Base-by-base conservation (phyloP, 2,888 invertebrate genomes). In the Drosophila meridionalis region DNA sequence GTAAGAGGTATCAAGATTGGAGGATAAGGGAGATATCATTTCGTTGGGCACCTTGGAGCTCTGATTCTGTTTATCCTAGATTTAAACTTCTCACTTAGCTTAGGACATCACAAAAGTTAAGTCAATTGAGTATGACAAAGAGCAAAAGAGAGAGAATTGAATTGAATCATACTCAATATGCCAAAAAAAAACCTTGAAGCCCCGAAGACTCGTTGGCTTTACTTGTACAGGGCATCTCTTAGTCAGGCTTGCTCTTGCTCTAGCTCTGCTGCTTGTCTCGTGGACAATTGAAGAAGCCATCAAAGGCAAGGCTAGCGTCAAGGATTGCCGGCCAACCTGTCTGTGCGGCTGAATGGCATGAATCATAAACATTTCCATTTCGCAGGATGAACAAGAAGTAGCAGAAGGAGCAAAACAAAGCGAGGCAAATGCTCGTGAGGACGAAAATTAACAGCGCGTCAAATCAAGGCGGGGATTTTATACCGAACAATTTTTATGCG, bases 381-480 rank as follows among this genome's bases (percentile, higher is more conserved):
- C 9, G 60, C 1, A 52, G 12, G 0, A 6, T 12, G 1, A 12
- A 6, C 0, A 12, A 28, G 5, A 28, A 26, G 26, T 20, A 11
- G 55, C 36, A 42, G 66, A 64, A 47, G 45, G 61, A 59, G 42
- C 47, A 59, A 63, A 68, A 61, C 47, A 76, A 70, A 67, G 66
- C 56, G 68, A 52, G 38, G 34, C 47, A 53, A 64, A 52, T 62
- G 28, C 58, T 59, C 56, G 59, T 42, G 59, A 67, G 69, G 56
- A 73, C 20, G 55, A 82, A 68, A 85, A 85, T 87, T 85, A 87
- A 87, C 87, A 87, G 76, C 75, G 84, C 87, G 82, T 84, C 85
- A 85, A 85, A 85, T 85, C 87, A 84, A 77, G 84, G 72, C 78
- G 69, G 68, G 73, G 69, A 69, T 78, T 75, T 52, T 52, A 52